Evolutionary conservation across 1,140 invertebrate genomes (phyloP), one percentile per base, ranked within the genome.

Genomic region (Leucophenga varia): DNA sequence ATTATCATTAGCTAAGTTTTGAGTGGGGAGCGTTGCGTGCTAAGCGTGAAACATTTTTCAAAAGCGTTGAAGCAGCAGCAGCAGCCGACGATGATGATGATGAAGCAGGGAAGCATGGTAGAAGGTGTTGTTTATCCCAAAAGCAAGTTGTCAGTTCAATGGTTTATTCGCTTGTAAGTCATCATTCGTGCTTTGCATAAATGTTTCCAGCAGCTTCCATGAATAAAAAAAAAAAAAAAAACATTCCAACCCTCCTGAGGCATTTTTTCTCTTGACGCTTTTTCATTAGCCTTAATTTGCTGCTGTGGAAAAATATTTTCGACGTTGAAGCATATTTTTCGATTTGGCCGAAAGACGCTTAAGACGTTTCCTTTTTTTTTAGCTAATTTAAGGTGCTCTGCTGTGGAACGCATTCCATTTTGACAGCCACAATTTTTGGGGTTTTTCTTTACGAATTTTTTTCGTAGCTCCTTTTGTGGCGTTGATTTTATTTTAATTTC

Each of bases 281-380:
- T 70, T 70, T 70, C 67, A 70, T 70, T 70, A 70, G 67, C 67
- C 67, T 70, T 56, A 70, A 70, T 70, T 70, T 70, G 60, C 51
- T 59, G 55, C n/a, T n/a, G n/a, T n/a, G n/a, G n/a, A n/a, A 55
- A 70, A 70, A 61, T 70, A 71, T 70, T 69, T 69, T 49, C 12
- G 20, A 3, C 19, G 3, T 7, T 16, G 14, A 8, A 22, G 43
- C 31, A 12, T 16, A 21, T 48, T 31, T 19, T 16, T 17, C 7
- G 48, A 16, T 10, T 4, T 37, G 14, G 20, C 10, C 21, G 32
- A 28, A 28, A 28, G 12, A 6, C 6, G 12, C 12, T 7, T 12
- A 13, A n/a, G 17, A 25, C 8, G 20, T 22, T 12, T 40, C 2
- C n/a, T 43, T 45, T 49, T 32, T 39, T 32, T 47, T 25, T 41